Percentiles rank a stretch among this genome's conserved stretches.
Conservation (phyloP, 2,113 vertebrate genomes). For the Pteropus alecto region DNA sequence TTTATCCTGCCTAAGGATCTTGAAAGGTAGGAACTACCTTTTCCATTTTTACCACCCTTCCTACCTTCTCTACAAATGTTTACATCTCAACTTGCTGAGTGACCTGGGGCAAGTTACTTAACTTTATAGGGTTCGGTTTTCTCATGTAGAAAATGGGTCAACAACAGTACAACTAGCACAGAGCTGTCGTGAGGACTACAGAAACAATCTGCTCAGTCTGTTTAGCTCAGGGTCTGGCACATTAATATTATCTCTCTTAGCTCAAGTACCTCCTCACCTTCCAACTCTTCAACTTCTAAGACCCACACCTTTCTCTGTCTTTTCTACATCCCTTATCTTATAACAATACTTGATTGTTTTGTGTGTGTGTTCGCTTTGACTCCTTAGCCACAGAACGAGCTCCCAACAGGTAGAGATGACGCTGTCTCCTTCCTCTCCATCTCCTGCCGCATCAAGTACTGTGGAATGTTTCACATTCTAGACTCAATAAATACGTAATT, state of each 20-base stretch:
- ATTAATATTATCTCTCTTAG: background rate
- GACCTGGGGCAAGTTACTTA: background rate
- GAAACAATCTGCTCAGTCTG: background rate
- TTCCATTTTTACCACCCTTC: background rate
- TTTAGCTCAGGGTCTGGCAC: background rate
- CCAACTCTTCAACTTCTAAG: background rate
- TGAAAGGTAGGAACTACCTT: constrained; percentile 33
- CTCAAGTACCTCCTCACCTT: background rate
- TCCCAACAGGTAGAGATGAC: background rate
- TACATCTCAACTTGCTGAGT: background rate
- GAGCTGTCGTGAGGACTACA: background rate
- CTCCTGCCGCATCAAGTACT: background rate
- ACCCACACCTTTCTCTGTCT: background rate
- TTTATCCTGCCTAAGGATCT: background rate
- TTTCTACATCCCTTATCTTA: background rate
- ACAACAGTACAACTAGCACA: background rate
- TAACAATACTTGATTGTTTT: background rate
- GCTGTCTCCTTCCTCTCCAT: background rate
- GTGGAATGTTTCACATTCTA: background rate
- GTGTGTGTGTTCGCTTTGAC: background rate
- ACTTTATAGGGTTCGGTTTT: background rate
- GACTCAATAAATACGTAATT: background rate
- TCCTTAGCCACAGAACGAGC: background rate
- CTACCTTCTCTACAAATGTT: background rate
- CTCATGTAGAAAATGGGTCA: background rate